Evolutionary conservation across 2,888 invertebrate species (phyloP).

Genomic region (Homarus gammarus): DNA sequence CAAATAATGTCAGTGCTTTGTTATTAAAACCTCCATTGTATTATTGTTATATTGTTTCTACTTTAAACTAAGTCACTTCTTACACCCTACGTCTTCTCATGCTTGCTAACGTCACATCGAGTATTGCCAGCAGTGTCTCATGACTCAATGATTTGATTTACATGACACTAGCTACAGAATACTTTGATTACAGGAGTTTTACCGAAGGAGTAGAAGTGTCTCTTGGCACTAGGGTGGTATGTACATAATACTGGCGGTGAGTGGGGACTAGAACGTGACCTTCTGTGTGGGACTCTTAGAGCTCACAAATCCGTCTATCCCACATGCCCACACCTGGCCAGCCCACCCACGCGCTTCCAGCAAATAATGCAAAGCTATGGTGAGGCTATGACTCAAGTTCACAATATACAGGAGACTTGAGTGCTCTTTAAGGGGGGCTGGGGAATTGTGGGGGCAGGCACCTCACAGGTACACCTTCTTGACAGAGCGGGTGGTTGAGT

Average conservation of each 20-base stretch:
- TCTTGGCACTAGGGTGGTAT: slow-evolving; percentile 74
- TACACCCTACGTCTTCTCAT: slow-evolving; percentile 70
- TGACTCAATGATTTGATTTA: slow-evolving; percentile 68
- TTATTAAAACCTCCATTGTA: slow-evolving; percentile 35
- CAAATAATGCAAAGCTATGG: slow-evolving; percentile 54
- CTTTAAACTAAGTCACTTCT: slow-evolving; percentile 70
- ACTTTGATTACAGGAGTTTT: slow-evolving; percentile 72
- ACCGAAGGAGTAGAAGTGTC: slow-evolving; percentile 67
- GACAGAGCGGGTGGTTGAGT: slow-evolving; percentile 90
- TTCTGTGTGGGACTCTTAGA: slow-evolving; percentile 47
- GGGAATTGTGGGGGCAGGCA: slow-evolving; percentile 50
- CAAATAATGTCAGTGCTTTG: slow-evolving; percentile 7
- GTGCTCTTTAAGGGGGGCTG: slow-evolving; percentile 51
- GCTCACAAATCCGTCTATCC: slow-evolving; percentile 24
- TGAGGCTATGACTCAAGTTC: slow-evolving; percentile 42
- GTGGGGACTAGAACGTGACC: slow-evolving; percentile 56
- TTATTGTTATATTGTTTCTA: slow-evolving; percentile 54
- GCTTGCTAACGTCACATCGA: slow-evolving; percentile 62
- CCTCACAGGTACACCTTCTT: slow-evolving; percentile 94
- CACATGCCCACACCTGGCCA: slow-evolving; percentile 55
- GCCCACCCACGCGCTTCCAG: slow-evolving; percentile 54
- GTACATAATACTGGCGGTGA: slow-evolving; percentile 74
- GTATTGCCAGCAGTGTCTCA: slow-evolving; percentile 61
- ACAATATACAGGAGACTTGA: slow-evolving; percentile 26
- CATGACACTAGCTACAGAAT: slow-evolving; percentile 67